Conservation (phyloP, 2,888 invertebrate genomes). For the Apodemia mormo region DNA sequence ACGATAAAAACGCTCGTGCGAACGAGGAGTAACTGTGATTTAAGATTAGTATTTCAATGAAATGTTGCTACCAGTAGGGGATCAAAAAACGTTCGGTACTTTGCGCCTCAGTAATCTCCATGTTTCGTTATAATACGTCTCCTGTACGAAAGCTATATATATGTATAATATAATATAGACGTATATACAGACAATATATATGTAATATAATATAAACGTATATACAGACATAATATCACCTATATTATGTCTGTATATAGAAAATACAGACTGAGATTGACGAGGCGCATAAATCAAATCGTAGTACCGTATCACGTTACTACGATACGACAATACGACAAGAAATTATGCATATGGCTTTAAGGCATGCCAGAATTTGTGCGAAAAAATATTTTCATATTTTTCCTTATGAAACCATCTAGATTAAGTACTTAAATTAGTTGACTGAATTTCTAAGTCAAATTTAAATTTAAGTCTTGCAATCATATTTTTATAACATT, state of each 20-base stretch:
- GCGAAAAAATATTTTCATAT: neutral
- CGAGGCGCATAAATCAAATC: neutral
- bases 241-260: too few relatives aligned
- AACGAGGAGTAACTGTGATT: slow-evolving; percentile 15
- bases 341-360: slow-evolving; percentile 8
- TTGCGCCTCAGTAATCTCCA: neutral
- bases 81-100: neutral
- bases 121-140: neutral
- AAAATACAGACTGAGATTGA: neutral
- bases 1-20: slow-evolving; percentile 16
- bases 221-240: too few relatives aligned
- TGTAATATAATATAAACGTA: too few relatives aligned
- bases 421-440: neutral
- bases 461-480: too few relatives aligned
- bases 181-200: too few relatives aligned
- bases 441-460: neutral
- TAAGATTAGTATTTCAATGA: slow-evolving; percentile 11
- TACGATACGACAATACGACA: neutral
- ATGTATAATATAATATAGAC: too few relatives aligned
- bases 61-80: neutral
- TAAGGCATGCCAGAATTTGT: neutral
- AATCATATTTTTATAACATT: neutral
- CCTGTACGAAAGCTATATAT: neutral
- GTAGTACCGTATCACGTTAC: neutral
- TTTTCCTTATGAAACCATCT: neutral